Percentiles rank a stretch among this genome's conserved stretches.
Conservation (phyloP, 2,797 vertebrate species). For the Menidia menidia region DNA sequence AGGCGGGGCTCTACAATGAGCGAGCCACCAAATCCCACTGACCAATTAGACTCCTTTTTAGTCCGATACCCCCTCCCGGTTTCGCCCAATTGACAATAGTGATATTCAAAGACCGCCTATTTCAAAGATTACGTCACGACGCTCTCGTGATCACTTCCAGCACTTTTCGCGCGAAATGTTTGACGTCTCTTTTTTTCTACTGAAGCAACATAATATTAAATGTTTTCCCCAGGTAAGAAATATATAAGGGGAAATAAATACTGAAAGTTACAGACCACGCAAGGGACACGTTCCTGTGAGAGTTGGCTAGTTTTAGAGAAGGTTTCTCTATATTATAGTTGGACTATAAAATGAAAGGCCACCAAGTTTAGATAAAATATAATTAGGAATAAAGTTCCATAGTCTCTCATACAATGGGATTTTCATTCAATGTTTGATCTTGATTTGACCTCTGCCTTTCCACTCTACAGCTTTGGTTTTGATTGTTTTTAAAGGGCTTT, state of each 20-base stretch:
- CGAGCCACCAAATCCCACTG: not conserved
- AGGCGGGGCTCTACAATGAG: constrained; percentile 42
- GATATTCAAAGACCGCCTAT: constrained; percentile 38
- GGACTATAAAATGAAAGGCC: too few species aligned
- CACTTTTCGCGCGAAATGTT: constrained; percentile 77
- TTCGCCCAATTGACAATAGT: constrained; percentile 55
- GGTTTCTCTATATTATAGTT: too few species aligned
- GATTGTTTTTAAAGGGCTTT: not conserved
- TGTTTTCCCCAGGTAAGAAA: too few species aligned
- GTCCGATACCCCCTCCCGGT: not conserved
- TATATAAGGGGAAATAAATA: too few species aligned
- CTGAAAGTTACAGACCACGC: too few species aligned
- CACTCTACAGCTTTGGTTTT: too few species aligned
- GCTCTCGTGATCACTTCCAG: constrained; percentile 69
- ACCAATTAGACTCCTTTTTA: constrained; percentile 4
- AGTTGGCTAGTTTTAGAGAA: too few species aligned
- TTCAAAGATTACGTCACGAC: constrained; percentile 44
- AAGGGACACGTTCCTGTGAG: too few species aligned
- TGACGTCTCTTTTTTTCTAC: constrained; percentile 26
- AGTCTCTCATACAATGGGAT: not conserved
- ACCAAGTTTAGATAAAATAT: too few species aligned
- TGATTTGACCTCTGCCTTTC: not conserved
- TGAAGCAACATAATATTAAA: too few species aligned
- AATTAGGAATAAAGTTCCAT: too few species aligned
- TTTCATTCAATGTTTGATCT: not conserved